phyloP scores from a whole-genome alignment of 2,888 invertebrate species.

The Drosophila trichaetosa region DNA sequence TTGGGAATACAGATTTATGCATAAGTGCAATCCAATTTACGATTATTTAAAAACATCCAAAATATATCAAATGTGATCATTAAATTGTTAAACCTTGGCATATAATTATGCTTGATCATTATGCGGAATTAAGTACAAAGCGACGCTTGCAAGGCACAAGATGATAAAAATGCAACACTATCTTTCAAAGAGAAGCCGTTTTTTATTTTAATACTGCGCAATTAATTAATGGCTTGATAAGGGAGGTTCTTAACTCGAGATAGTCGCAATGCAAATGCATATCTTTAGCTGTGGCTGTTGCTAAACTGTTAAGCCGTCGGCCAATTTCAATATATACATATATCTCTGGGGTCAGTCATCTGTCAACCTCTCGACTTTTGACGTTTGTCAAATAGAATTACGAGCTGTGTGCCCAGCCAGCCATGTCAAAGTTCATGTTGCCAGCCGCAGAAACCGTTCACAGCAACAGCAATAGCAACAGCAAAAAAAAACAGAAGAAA shows the following conservation, averaged over 20 bases:
- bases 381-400: conserved; percentile 71
- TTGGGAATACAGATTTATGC: neutral
- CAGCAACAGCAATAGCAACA: neutral
- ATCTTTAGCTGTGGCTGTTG: conserved; percentile 7
- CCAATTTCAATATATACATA: conserved; percentile 14
- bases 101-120: neutral
- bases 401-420: conserved; percentile 40
- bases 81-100: neutral
- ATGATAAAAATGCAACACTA: neutral
- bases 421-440: conserved; percentile 72
- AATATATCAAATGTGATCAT: neutral
- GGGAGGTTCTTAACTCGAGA: conserved; percentile 6
- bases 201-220: neutral
- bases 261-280: neutral
- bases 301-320: neutral
- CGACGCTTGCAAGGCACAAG: no score
- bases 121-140: neutral
- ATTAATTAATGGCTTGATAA: conserved; percentile 1
- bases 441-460: conserved; percentile 63
- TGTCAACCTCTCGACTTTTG: conserved; percentile 44
- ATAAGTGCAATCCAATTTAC: neutral
- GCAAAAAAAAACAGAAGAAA: conserved; percentile 22
- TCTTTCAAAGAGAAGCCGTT: neutral
- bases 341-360: conserved; percentile 34
- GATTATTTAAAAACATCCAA: neutral